These are phyloP conservation scores for Agonopterix alstromeriana DNA, from an alignment of 2,888 invertebrate species.

Conservation along the genomic window DNA sequence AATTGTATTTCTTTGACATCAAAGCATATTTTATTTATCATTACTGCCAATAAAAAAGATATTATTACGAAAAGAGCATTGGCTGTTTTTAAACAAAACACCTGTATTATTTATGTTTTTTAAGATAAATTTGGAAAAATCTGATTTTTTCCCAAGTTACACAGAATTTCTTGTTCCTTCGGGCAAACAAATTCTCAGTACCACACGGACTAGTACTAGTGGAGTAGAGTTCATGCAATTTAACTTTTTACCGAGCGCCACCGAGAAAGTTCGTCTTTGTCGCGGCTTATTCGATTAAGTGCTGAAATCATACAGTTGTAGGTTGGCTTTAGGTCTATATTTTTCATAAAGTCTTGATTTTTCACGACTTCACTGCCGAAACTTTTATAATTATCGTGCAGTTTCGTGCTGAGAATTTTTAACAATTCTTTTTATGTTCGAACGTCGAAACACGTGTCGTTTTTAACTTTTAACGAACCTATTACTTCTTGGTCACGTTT, in stretches of 20 bases:
- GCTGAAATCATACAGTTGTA: slow-evolving; percentile 26
- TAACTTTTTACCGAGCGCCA: slow-evolving; percentile 49
- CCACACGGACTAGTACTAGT: slow-evolving; percentile 6
- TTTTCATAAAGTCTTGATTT: not conserved
- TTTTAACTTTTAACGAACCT: no score
- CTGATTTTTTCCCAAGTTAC: no score
- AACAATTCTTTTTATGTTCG: no score
- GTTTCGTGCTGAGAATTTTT: not conserved
- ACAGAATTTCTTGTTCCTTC: slow-evolving; percentile 2
- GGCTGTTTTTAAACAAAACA: no score
- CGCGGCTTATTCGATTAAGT: slow-evolving; percentile 43
- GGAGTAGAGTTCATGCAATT: slow-evolving; percentile 39
- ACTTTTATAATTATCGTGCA: slow-evolving; percentile 3
- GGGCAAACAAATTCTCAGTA: slow-evolving; percentile 28
- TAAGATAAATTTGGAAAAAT: no score
- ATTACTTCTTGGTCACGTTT: no score
- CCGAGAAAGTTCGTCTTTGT: slow-evolving; percentile 41
- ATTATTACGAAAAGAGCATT: no score
- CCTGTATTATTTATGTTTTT: no score
- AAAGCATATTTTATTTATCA: no score
- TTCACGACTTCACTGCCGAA: not conserved
- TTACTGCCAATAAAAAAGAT: no score
- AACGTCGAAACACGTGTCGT: no score
- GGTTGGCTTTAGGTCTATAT: not conserved
- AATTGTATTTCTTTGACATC: no score